These are phyloP conservation scores for Lasioglossum pauxillum DNA, from an alignment of 2,888 invertebrate genomes.

Conservation along the genomic window DNA sequence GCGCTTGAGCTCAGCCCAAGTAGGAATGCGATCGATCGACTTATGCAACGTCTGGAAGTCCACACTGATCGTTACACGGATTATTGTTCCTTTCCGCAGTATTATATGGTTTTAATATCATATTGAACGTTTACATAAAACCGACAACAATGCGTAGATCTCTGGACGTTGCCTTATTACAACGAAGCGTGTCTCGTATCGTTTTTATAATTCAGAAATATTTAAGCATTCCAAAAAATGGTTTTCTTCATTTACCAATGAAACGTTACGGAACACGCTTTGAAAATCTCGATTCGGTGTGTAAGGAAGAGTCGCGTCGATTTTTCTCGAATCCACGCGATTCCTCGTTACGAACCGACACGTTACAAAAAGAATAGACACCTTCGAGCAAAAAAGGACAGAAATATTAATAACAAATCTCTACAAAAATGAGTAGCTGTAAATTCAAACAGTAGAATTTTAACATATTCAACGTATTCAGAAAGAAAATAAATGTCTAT, in stretches of 20 bases:
- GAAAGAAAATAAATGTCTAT: too few species aligned
- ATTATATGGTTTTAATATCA: slow-evolving; percentile 9
- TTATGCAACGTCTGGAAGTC: slow-evolving; percentile 55
- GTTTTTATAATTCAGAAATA: not conserved
- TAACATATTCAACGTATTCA: too few species aligned
- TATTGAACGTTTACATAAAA: not conserved
- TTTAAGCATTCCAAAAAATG: not conserved
- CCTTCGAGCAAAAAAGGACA: slow-evolving; percentile 21
- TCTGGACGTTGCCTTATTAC: slow-evolving; percentile 33
- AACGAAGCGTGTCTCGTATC: not conserved
- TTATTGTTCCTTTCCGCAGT: slow-evolving; percentile 16
- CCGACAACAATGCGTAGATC: not conserved
- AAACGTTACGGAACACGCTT: not conserved
- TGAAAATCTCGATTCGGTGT: not conserved
- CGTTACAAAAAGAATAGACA: not conserved
- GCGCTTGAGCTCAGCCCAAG: slow-evolving; percentile 19
- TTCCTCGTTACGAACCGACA: not conserved
- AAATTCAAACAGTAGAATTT: too few species aligned
- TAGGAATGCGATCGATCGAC: slow-evolving; percentile 40
- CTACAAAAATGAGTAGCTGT: too few species aligned
- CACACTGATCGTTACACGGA: slow-evolving; percentile 3
- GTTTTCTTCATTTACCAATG: not conserved
- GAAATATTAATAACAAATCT: not conserved
- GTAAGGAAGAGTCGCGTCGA: slow-evolving; percentile 28
- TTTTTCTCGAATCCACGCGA: not conserved